Base-by-base conservation (phyloP, 2,113 vertebrate genomes). In the Lepisosteus oculatus region DNA sequence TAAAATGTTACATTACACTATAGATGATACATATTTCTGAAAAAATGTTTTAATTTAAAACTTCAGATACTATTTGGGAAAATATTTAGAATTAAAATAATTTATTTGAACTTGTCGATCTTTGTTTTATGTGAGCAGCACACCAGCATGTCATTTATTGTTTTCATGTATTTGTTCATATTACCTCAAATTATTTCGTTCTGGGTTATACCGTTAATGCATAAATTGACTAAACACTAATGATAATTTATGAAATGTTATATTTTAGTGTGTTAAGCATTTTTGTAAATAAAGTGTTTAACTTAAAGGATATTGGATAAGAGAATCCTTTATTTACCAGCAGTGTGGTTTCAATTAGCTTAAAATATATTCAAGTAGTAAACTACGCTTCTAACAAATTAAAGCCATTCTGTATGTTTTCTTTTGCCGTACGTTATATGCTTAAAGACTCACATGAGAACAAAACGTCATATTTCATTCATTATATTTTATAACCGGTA, bases 241-340 rank as follows among this genome's bases (percentile, higher is more conserved):
- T 87, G 82, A 90, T 91, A 92, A 88, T 64, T 64, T 64, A 64
- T 79, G 87, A 93, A 93, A 92, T 92, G 92, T 92, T 93, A 87
- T 93, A 93, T 93, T 93, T 93, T 93, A 90, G 90, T 92, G 91
- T 92, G 91, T 92, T 91, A 80, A 89, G 90, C 89, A 90, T 93
- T 93, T 74, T 93, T 92, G 92, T 93, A 93, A 93, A 93, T 93
- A 93, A 93, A 92, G 89, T 90, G 89, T 82, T 90, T 84, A 92
- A 91, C 81, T 87, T 71, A 80, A 75, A 62, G 68, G 47, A 74
- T 43, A 67, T 43, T 72, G 62, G 9, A 72, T 55, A 72, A 68
- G 67, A n/a, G 74, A 61, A 69, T 62, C 55, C 45, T 74, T 76
- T 68, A 47, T 76, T 76, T 43, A 47, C n/a, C 54, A 42, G 51